Percentiles rank a stretch among this genome's conserved stretches.
These are phyloP conservation scores for Trichogramma pretiosum DNA, from an alignment of 1,140 invertebrate genomes.

Conservation along the genomic window DNA sequence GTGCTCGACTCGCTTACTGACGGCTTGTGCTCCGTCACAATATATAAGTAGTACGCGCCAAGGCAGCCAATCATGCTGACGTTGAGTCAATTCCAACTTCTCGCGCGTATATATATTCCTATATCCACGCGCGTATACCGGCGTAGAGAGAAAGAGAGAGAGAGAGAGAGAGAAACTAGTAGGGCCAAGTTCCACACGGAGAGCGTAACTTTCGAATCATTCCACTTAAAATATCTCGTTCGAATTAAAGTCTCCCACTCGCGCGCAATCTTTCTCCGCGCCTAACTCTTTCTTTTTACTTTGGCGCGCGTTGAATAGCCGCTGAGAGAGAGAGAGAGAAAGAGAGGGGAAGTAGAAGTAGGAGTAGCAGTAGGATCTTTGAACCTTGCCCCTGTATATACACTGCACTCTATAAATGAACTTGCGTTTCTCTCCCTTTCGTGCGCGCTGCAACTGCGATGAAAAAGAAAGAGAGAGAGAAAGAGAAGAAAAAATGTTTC, in stretches of 20 bases:
- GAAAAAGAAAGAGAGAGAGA: not conserved
- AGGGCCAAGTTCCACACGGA: not conserved
- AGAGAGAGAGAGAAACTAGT: too few species aligned
- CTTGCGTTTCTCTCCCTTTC: too few species aligned
- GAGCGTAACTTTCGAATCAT: conserved; percentile 11
- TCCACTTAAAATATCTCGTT: conserved; percentile 17
- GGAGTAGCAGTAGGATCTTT: too few species aligned
- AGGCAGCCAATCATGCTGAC: conserved; percentile 3
- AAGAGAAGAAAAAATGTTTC: not conserved
- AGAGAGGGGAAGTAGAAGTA: not conserved
- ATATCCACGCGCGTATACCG: too few species aligned
- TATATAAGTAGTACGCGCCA: too few species aligned
- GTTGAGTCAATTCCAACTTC: conserved; percentile 14
- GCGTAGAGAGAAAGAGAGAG: too few species aligned
- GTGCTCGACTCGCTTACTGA: too few species aligned
- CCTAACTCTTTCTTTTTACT: not conserved
- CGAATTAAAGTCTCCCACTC: conserved; percentile 14
- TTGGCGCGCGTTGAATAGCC: not conserved
- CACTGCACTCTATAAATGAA: not conserved
- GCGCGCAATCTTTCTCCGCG: too few species aligned
- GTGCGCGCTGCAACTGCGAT: too few species aligned
- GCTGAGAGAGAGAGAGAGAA: not conserved
- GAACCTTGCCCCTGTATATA: too few species aligned
- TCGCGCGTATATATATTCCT: too few species aligned
- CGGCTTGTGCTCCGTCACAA: too few species aligned